A percentile compares a stretch with the other conserved stretches of the same genome.
These are phyloP conservation scores for Aricia artaxerxes DNA, from an alignment of 2,888 invertebrate species.

Conservation along the genomic window DNA sequence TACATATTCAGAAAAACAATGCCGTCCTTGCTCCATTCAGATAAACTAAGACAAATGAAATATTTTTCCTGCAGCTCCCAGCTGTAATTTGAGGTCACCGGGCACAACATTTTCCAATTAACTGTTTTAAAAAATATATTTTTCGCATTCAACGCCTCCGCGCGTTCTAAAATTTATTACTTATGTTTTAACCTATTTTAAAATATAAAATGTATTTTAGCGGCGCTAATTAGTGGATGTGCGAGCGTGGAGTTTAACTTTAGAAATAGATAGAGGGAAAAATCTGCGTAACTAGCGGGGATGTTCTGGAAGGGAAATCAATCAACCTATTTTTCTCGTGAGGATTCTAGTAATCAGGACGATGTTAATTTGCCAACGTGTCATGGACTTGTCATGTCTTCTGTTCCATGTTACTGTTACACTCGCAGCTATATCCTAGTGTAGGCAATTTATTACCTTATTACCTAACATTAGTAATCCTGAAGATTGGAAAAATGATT, in stretches of 20 bases:
- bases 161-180: constrained; percentile 30
- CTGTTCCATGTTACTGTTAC: neutral
- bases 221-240: constrained; percentile 6
- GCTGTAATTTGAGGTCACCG: constrained; percentile 49
- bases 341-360: constrained; percentile 3
- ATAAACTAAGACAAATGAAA: constrained; percentile 70
- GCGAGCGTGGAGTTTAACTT: neutral
- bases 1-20: constrained; percentile 78
- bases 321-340: neutral
- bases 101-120: constrained; percentile 43
- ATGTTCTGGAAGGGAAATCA: neutral
- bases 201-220: constrained; percentile 18
- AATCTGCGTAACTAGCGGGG: neutral
- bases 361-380: neutral
- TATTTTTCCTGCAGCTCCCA: constrained; percentile 55
- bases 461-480: neutral
- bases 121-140: constrained; percentile 34
- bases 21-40: constrained; percentile 68
- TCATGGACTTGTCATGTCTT: neutral
- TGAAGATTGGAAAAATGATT: no score
- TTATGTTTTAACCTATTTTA: constrained; percentile 23
- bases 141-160: constrained; percentile 31
- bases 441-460: no score
- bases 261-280: neutral
- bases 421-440: neutral